Evolutionary conservation across 2,113 vertebrate species (phyloP).

Genomic region (Podilymbus podiceps): DNA sequence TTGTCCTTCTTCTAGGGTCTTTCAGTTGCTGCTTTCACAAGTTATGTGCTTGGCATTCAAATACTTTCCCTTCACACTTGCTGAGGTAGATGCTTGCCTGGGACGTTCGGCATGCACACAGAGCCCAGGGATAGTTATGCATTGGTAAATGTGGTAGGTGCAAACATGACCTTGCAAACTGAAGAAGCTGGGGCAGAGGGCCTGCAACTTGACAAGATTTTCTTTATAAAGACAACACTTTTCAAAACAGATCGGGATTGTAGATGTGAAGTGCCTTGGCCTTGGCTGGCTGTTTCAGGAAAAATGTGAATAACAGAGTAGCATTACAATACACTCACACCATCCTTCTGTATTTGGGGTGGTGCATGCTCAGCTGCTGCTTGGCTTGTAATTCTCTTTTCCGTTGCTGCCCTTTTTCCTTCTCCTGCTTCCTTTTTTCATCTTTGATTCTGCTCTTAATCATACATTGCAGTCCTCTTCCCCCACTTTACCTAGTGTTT

Average conservation of each 20-base stretch:
- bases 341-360: background rate
- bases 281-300: background rate
- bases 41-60: background rate
- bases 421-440: background rate
- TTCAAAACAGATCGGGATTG: background rate
- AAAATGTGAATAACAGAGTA: accelerated
- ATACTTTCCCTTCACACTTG: background rate
- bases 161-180: background rate
- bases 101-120: background rate
- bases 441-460: background rate
- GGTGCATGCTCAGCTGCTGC: background rate
- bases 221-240: background rate
- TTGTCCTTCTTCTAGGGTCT: background rate
- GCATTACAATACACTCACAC: background rate
- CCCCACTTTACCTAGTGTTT: background rate
- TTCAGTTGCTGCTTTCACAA: background rate
- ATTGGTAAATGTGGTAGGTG: background rate
- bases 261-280: background rate
- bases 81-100: background rate
- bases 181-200: background rate
- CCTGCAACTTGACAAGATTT: background rate
- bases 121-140: background rate
- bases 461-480: background rate
- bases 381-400: background rate
- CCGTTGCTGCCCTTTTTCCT: background rate